A percentile compares a stretch with the other conserved stretches of the same genome.
These are phyloP conservation scores for Microctonus brassicae DNA, from an alignment of 2,888 invertebrate species.

Conservation along the genomic window DNA sequence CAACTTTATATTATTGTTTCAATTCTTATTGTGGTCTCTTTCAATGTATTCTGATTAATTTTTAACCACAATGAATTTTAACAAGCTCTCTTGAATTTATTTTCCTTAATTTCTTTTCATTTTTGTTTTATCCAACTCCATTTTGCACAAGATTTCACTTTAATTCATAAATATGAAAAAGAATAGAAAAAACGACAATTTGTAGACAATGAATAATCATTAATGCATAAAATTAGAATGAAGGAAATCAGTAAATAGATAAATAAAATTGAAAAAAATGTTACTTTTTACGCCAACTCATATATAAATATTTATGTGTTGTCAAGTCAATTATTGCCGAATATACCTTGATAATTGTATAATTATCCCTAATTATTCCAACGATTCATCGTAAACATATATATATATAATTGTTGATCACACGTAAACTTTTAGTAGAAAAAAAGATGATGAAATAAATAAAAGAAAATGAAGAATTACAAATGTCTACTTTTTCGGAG, in stretches of 20 bases:
- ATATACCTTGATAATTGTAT: background rate
- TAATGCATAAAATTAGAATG: background rate
- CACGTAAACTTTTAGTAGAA: background rate
- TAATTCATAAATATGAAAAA: background rate
- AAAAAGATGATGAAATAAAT: background rate
- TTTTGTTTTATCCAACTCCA: background rate
- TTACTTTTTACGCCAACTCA: background rate
- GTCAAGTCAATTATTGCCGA: background rate
- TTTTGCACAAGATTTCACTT: background rate
- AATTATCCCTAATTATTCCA: constrained; percentile 1
- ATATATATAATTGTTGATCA: constrained; percentile 3
- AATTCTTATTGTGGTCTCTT: background rate
- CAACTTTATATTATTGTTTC: background rate
- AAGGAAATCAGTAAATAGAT: background rate
- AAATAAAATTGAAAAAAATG: background rate
- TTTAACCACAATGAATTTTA: background rate
- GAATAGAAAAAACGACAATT: background rate
- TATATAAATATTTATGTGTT: background rate
- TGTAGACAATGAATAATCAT: background rate
- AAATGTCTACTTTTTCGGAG: too few species aligned
- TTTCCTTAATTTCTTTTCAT: background rate
- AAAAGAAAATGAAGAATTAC: background rate
- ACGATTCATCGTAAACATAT: background rate
- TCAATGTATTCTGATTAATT: background rate
- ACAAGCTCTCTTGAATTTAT: background rate